A percentile compares a stretch with the other conserved stretches of the same genome.
Conservation (phyloP, 2,888 invertebrate genomes). For the Odontomyia ornata region DNA sequence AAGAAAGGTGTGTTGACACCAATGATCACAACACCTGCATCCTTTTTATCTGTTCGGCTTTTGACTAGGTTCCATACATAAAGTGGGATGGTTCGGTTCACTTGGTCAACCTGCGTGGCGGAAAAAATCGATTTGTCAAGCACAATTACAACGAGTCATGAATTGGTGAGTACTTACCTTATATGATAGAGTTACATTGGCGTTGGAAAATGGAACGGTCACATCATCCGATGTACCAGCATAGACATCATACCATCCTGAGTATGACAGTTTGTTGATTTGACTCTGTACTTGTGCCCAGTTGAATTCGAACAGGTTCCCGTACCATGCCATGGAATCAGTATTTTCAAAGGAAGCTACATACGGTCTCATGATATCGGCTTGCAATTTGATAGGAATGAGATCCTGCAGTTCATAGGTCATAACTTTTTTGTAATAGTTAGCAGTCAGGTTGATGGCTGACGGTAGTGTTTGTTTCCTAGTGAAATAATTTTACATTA, state of each 20-base stretch:
- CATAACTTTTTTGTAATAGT: not conserved
- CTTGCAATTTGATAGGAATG: conserved; percentile 2
- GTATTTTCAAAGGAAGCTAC: not conserved
- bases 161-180: not conserved
- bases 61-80: conserved; percentile 26
- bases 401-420: not conserved
- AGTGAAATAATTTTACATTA: not conserved
- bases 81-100: conserved; percentile 6
- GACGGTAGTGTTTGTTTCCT: not conserved
- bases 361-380: not conserved
- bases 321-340: not conserved
- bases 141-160: not conserved
- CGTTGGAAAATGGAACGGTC: not conserved
- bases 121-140: not conserved
- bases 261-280: not conserved
- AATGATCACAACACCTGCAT: conserved; percentile 1
- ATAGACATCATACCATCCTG: conserved; percentile 23
- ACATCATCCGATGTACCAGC: conserved; percentile 14
- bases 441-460: not conserved
- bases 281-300: not conserved
- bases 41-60: not conserved
- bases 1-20: conserved; percentile 30
- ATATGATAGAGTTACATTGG: conserved; percentile 5
- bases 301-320: conserved; percentile 3
- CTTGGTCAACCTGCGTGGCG: not conserved